These are phyloP conservation scores for Eupithecia exiguata DNA, from an alignment of 2,888 invertebrate species.

Conservation along the genomic window DNA sequence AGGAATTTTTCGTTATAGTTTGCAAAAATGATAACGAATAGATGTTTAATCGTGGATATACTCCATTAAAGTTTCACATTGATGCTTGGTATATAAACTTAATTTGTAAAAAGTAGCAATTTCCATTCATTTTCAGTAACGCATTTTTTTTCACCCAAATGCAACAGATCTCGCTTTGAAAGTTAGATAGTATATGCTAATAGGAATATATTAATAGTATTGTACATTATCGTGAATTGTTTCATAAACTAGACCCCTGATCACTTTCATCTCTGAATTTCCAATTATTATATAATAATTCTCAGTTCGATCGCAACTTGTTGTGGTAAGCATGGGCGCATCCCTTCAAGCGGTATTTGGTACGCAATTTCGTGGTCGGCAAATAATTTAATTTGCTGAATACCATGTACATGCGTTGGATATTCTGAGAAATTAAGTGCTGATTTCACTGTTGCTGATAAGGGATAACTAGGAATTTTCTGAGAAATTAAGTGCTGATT, in stretches of 20 bases:
- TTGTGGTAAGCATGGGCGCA: conserved; percentile 24
- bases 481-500: conserved; percentile 22
- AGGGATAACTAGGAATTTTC: background rate
- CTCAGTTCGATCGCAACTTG: conserved; percentile 5
- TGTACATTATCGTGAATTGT: background rate
- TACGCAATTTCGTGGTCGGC: conserved; percentile 38
- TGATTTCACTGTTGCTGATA: background rate
- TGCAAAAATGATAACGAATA: too few relatives aligned
- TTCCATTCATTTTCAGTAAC: too few relatives aligned
- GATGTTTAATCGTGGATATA: too few relatives aligned
- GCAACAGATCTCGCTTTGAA: background rate
- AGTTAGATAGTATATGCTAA: too few relatives aligned
- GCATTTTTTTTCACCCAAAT: too few relatives aligned
- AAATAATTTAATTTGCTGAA: conserved; percentile 41
- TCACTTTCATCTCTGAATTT: background rate
- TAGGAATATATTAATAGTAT: background rate
- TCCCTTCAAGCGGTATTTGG: conserved; percentile 37
- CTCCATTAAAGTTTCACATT: too few relatives aligned
- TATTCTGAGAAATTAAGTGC: conserved; percentile 28
- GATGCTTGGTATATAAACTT: too few relatives aligned
- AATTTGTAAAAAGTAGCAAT: too few relatives aligned
- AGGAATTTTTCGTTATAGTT: too few relatives aligned
- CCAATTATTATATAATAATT: conserved; percentile 1
- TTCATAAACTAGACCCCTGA: background rate
- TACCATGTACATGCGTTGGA: conserved; percentile 37